Percentiles rank a stretch among this genome's conserved stretches.
Conservation (phyloP, 2,113 vertebrate genomes). For the Chloroceryle aenea region DNA sequence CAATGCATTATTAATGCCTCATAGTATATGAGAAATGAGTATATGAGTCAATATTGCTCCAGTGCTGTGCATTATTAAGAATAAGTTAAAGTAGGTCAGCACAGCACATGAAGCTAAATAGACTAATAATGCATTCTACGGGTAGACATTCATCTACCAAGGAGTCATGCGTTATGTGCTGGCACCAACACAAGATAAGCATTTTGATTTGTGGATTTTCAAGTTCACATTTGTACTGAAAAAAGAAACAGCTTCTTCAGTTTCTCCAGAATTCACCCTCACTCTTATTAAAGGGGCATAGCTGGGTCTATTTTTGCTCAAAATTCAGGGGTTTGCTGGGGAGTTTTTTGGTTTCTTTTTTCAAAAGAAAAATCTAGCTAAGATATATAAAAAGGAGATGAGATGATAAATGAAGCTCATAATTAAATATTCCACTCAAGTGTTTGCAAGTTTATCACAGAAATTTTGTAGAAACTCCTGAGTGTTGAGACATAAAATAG, state of each 20-base stretch:
- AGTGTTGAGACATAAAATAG: neutral
- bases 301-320: neutral
- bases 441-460: neutral
- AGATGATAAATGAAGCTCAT: neutral
- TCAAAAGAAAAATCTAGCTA: neutral
- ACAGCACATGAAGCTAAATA: slow-evolving; percentile 47
- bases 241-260: neutral
- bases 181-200: slow-evolving; percentile 67
- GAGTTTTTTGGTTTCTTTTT: neutral
- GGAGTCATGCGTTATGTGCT: slow-evolving; percentile 54
- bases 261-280: neutral
- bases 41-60: slow-evolving; percentile 50
- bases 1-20: slow-evolving; percentile 58
- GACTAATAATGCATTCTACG: slow-evolving; percentile 57
- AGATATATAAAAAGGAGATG: neutral
- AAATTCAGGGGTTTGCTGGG: neutral
- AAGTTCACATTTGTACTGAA: slow-evolving; percentile 30
- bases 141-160: slow-evolving; percentile 67
- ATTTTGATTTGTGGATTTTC: slow-evolving; percentile 71
- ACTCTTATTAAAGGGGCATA: neutral
- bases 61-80: slow-evolving; percentile 51
- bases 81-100: slow-evolving; percentile 71
- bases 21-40: slow-evolving; percentile 16
- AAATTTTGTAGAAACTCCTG: neutral
- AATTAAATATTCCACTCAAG: neutral